Evolutionary conservation across 1,140 invertebrate genomes (phyloP).

Genomic region (Drosophila ironensis): DNA sequence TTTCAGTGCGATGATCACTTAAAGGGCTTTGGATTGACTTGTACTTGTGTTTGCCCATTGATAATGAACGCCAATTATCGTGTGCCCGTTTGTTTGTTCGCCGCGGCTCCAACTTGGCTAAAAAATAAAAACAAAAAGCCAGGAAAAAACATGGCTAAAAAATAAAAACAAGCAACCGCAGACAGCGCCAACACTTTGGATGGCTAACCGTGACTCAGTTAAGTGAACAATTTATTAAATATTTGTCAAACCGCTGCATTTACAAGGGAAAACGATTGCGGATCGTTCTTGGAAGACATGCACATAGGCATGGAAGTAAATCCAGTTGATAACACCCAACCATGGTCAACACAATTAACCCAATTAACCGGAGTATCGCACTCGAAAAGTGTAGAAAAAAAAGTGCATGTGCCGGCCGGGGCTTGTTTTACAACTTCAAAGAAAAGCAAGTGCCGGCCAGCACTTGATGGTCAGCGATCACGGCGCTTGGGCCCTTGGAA

Average conservation of each 20-base stretch:
- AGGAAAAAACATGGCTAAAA: neutral
- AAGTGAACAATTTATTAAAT: conserved; percentile 58
- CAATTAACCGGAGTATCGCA: conserved; percentile 7
- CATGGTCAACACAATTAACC: conserved; percentile 7
- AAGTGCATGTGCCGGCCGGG: neutral
- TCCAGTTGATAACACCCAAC: conserved; percentile 7
- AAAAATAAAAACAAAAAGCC: conserved; percentile 3
- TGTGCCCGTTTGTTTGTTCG: conserved; percentile 54
- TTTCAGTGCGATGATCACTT: conserved; percentile 45
- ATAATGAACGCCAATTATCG: conserved; percentile 75
- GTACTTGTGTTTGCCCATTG: conserved; percentile 70
- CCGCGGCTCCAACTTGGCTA: neutral
- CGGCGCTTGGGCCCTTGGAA: too few relatives aligned
- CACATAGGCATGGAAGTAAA: neutral
- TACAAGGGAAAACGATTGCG: conserved; percentile 5
- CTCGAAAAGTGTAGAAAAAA: conserved; percentile 1
- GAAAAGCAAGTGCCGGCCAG: too few relatives aligned
- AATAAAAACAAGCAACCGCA: neutral
- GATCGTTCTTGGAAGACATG: conserved; percentile 9
- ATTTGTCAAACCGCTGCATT: conserved; percentile 56
- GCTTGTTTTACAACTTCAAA: too few relatives aligned
- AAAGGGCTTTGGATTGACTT: conserved; percentile 68
- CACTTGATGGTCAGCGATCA: too few relatives aligned
- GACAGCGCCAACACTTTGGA: neutral
- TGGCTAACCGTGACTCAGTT: conserved; percentile 68